A percentile compares a stretch with the other conserved stretches of the same genome.
phyloP scores from a whole-genome alignment of 37 sponge, comb jelly and placozoan species.

The Aphrocallistes beatrix region DNA sequence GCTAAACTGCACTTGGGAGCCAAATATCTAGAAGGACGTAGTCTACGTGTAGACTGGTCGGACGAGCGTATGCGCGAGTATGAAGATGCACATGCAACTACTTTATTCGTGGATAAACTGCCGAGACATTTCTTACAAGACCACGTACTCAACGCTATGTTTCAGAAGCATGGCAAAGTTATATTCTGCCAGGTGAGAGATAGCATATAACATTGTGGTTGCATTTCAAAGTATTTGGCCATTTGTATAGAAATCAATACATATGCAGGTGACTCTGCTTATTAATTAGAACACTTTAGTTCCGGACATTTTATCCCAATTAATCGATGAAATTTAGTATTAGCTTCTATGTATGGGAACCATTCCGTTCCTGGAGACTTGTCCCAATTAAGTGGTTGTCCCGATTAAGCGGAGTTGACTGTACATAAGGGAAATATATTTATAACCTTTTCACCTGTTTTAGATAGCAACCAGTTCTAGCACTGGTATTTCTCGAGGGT shows the following conservation, averaged over 20 bases:
- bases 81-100: slow-evolving; percentile 46
- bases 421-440: no score
- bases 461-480: slow-evolving; percentile 40
- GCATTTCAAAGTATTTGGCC: not conserved
- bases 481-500: slow-evolving; percentile 41
- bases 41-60: slow-evolving; percentile 54
- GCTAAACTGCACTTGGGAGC: slow-evolving; percentile 51
- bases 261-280: no score
- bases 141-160: slow-evolving; percentile 21
- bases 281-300: no score
- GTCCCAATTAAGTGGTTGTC: no score
- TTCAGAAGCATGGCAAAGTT: slow-evolving; percentile 39
- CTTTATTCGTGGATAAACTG: slow-evolving; percentile 63
- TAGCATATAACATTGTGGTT: not conserved
- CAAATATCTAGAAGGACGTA: slow-evolving; percentile 33
- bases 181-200: slow-evolving; percentile 60
- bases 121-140: slow-evolving; percentile 43
- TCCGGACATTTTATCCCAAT: no score
- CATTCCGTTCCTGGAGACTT: no score
- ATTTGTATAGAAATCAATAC: no score
- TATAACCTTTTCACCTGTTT: no score
- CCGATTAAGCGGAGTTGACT: no score
- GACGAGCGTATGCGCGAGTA: slow-evolving; percentile 42
- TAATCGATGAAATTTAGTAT: no score
- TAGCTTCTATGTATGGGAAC: no score